Evolutionary conservation across 2,888 invertebrate genomes (phyloP).

Genomic region (Diploptera punctata): DNA sequence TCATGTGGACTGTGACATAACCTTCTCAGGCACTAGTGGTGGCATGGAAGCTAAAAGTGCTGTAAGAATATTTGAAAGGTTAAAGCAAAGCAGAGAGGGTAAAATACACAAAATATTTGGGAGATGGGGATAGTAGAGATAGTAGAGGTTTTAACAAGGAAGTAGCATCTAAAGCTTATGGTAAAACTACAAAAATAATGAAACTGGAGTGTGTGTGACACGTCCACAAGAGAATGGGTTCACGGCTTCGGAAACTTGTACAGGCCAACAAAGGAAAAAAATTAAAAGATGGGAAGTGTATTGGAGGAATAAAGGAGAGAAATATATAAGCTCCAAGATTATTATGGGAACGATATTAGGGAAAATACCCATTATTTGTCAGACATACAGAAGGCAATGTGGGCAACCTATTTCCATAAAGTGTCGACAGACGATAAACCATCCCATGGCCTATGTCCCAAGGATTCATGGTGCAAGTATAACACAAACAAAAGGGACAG

Average conservation of each 20-base stretch:
- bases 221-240: not conserved
- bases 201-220: too few relatives aligned
- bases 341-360: not conserved
- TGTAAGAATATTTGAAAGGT: not conserved
- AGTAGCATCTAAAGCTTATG: not conserved
- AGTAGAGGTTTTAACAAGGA: not conserved
- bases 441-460: slow-evolving; percentile 4
- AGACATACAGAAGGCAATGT: not conserved
- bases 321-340: not conserved
- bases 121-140: too few relatives aligned
- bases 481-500: not conserved
- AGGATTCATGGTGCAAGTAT: slow-evolving; percentile 1
- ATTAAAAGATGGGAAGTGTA: not conserved
- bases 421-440: too few relatives aligned
- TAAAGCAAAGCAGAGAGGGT: not conserved
- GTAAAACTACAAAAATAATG: not conserved
- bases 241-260: not conserved
- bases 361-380: slow-evolving; percentile 2
- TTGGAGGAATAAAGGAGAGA: not conserved
- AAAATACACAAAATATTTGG: not conserved
- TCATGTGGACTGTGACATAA: not conserved
- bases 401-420: too few relatives aligned
- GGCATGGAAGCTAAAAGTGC: not conserved
- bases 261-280: not conserved
- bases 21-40: not conserved